These are phyloP conservation scores for Lycorma delicatula DNA, from an alignment of 1,140 invertebrate genomes.

Conservation along the genomic window DNA sequence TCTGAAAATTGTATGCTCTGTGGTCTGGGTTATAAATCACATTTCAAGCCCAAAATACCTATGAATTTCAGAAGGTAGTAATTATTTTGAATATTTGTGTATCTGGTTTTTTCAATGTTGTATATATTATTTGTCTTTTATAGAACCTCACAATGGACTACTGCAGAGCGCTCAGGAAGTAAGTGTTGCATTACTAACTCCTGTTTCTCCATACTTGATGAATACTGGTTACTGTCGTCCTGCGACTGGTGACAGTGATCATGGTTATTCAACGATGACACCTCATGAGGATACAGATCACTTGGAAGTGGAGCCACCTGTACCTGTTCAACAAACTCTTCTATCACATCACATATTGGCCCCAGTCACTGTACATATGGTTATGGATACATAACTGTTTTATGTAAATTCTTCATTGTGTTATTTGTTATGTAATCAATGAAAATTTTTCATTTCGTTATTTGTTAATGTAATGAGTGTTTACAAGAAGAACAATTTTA, in stretches of 20 bases:
- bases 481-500: no score
- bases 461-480: no score
- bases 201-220: slow-evolving; percentile 77
- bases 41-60: no score
- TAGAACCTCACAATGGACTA: slow-evolving; percentile 1
- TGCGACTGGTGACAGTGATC: slow-evolving; percentile 77
- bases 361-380: slow-evolving; percentile 75
- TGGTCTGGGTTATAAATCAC: no score
- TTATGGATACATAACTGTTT: slow-evolving; percentile 20
- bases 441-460: no score
- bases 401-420: no score
- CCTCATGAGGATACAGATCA: slow-evolving; percentile 81
- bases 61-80: no score
- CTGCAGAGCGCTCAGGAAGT: slow-evolving; percentile 8
- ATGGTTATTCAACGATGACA: slow-evolving; percentile 93
- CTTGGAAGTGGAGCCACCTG: slow-evolving; percentile 54
- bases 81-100: no score
- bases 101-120: no score
- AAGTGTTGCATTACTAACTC: slow-evolving; percentile 6
- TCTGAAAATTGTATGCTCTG: no score
- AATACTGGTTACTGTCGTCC: slow-evolving; percentile 71
- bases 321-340: slow-evolving; percentile 38
- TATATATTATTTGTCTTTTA: no score
- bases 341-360: slow-evolving; percentile 61
- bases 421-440: no score